Evolutionary conservation across 2,113 vertebrate species (phyloP).

Genomic region (Sylvia atricapilla): DNA sequence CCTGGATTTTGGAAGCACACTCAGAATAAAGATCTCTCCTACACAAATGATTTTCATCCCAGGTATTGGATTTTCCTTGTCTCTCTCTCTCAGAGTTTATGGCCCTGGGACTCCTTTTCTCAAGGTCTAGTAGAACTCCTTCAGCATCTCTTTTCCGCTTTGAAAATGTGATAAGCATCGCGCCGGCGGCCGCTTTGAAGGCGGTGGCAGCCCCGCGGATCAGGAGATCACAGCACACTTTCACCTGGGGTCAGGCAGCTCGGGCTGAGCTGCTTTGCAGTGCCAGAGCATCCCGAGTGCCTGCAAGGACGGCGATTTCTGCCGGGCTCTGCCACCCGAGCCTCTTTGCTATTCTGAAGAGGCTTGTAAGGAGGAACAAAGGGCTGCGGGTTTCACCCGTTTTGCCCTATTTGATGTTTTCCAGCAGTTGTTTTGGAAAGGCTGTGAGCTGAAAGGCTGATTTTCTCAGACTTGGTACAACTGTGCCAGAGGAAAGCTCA

Average conservation of each 20-base stretch:
- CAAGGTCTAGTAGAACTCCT: slow-evolving; percentile 23
- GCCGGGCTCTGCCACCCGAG: neutral
- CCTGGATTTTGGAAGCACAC: neutral
- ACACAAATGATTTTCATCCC: neutral
- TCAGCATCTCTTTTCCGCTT: slow-evolving; percentile 3
- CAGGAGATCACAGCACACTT: slow-evolving; percentile 27
- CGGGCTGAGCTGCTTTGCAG: neutral
- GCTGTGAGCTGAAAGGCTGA: neutral
- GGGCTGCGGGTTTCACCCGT: neutral
- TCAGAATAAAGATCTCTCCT: neutral
- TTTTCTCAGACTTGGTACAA: neutral
- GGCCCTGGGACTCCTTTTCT: slow-evolving; percentile 24
- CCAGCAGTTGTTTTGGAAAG: neutral
- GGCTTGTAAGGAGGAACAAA: neutral
- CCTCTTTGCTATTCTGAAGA: slow-evolving; percentile 35
- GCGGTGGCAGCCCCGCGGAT: neutral
- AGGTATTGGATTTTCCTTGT: neutral
- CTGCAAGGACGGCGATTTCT: neutral
- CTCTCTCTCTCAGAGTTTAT: neutral
- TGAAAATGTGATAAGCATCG: neutral
- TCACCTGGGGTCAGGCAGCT: slow-evolving; percentile 28
- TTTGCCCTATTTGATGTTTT: neutral
- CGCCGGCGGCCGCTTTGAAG: slow-evolving; percentile 2
- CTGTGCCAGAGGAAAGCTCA: neutral
- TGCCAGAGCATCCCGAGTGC: neutral